Conservation (phyloP, 2,888 invertebrate genomes). For the Hypercompe scribonia region DNA sequence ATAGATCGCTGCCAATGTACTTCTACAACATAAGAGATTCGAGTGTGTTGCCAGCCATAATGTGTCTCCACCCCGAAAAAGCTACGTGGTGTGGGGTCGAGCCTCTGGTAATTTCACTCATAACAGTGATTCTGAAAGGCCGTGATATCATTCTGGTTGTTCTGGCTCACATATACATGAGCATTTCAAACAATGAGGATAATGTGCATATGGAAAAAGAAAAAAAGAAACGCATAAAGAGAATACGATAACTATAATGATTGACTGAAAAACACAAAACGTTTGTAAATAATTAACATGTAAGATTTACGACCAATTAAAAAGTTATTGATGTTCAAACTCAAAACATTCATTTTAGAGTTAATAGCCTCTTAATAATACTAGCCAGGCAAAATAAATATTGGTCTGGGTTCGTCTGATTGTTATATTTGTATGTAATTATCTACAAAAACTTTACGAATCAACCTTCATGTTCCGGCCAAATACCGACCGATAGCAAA, state of each 20-base stretch:
- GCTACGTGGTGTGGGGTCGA: no score
- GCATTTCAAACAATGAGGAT: no score
- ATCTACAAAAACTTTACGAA: slow-evolving; percentile 11
- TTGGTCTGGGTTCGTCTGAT: slow-evolving; percentile 6
- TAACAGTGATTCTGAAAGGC: no score
- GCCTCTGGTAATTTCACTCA: no score
- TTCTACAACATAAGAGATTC: no score
- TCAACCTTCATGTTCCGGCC: slow-evolving; percentile 41
- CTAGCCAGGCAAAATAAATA: background rate
- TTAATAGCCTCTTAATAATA: slow-evolving; percentile 13
- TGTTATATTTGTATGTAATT: slow-evolving; percentile 14
- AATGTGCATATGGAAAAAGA: no score
- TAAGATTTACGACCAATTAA: slow-evolving; percentile 19
- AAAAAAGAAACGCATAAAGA: no score
- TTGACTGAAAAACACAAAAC: background rate
- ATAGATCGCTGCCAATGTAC: no score
- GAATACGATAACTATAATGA: background rate
- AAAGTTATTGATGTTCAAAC: slow-evolving; percentile 2
- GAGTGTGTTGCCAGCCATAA: no score
- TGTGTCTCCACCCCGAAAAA: no score
- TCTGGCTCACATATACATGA: no score
- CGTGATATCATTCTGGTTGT: no score
- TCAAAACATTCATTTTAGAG: slow-evolving; percentile 5
- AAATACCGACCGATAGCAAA: slow-evolving; percentile 26
- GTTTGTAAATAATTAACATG: background rate